Evolutionary conservation across 2,888 invertebrate genomes (phyloP).

Genomic region (Epistrophe eligans): DNA sequence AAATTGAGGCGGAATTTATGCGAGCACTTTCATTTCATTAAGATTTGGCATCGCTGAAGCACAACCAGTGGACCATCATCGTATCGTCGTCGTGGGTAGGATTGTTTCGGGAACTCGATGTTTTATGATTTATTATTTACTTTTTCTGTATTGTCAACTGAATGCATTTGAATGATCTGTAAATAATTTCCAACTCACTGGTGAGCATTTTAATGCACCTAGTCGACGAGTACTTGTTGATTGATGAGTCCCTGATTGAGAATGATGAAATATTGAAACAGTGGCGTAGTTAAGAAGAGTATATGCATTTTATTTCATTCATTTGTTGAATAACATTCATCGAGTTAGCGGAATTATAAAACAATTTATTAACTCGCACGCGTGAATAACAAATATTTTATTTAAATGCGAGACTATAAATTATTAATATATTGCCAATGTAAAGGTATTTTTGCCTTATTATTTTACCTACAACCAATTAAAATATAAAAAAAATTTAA

Average conservation of each 20-base stretch:
- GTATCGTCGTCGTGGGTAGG: constrained; percentile 38
- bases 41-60: constrained; percentile 46
- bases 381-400: too few relatives aligned
- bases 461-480: too few relatives aligned
- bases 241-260: constrained; percentile 55
- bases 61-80: constrained; percentile 1
- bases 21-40: constrained; percentile 57
- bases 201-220: constrained; percentile 43
- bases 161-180: constrained; percentile 48
- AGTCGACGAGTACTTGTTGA: constrained; percentile 55
- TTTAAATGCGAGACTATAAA: too few relatives aligned
- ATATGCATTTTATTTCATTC: too few relatives aligned
- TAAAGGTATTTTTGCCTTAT: too few relatives aligned
- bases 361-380: too few relatives aligned
- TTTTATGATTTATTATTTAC: constrained; percentile 17
- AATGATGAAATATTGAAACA: constrained; percentile 44
- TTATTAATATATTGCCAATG: too few relatives aligned
- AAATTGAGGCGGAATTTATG: constrained; percentile 51
- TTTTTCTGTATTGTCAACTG: constrained; percentile 38
- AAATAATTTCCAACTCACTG: constrained; percentile 60
- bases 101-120: constrained; percentile 28
- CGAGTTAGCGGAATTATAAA: too few relatives aligned
- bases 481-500: too few relatives aligned
- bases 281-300: constrained; percentile 29
- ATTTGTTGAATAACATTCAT: too few relatives aligned